Conservation (phyloP, 2,888 invertebrate species). For the Cosmia pyralina region DNA sequence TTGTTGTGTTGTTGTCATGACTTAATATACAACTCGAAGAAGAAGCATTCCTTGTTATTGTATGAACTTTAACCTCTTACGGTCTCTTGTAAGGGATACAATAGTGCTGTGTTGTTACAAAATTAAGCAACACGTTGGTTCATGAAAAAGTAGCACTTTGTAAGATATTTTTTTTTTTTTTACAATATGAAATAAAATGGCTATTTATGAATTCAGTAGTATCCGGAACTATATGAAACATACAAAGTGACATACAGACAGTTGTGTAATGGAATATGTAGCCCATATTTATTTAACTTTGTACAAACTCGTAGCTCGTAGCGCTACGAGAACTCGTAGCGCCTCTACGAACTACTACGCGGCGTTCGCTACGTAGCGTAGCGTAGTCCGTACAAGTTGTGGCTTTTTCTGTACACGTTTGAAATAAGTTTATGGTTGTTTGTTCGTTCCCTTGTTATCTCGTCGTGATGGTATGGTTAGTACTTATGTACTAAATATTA, state of each 20-base stretch:
- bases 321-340: constrained; percentile 62
- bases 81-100: not conserved
- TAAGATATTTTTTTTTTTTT: not conserved
- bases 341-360: constrained; percentile 59
- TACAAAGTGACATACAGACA: not conserved
- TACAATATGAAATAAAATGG: not conserved
- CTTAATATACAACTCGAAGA: too few relatives aligned
- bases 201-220: not conserved
- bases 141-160: not conserved
- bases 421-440: constrained; percentile 28
- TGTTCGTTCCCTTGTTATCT: constrained; percentile 44
- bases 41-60: constrained; percentile 1
- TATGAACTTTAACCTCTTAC: not conserved
- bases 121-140: not conserved
- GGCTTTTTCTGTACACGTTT: constrained; percentile 30
- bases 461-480: constrained; percentile 26
- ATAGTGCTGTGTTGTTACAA: not conserved
- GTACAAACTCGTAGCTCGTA: constrained; percentile 49
- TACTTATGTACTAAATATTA: constrained; percentile 34
- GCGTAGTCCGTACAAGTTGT: constrained; percentile 27
- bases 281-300: constrained; percentile 36
- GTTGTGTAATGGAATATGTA: constrained; percentile 13
- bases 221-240: not conserved
- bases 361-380: constrained; percentile 38
- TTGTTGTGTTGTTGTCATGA: constrained; percentile 1